phyloP scores from a whole-genome alignment of 2,888 invertebrate genomes.

The Thelaira solivaga region DNA sequence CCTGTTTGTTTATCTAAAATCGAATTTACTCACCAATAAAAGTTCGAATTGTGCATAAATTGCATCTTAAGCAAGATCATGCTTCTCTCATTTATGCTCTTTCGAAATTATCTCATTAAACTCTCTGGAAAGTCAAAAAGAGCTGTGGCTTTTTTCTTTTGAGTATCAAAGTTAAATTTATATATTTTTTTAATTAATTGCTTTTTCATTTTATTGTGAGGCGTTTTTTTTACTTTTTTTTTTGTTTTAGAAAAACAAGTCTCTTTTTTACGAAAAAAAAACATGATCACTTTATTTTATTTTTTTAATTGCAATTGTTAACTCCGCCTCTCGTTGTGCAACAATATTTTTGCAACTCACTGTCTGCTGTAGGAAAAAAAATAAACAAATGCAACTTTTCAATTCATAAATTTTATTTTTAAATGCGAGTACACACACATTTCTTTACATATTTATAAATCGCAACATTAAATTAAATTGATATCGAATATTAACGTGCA shows the following conservation, averaged over 20 bases:
- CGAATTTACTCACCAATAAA: constrained; percentile 32
- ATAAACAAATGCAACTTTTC: not conserved
- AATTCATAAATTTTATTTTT: constrained; percentile 23
- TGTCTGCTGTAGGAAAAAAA: constrained; percentile 4
- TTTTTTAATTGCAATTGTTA: too few relatives aligned
- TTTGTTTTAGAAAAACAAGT: not conserved
- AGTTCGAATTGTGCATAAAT: constrained; percentile 17
- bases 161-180: not conserved
- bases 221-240: constrained; percentile 16
- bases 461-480: constrained; percentile 1
- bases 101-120: constrained; percentile 12
- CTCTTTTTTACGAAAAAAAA: too few relatives aligned
- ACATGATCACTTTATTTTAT: constrained; percentile 2
- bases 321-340: constrained; percentile 59
- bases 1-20: constrained; percentile 48
- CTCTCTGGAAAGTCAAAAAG: not conserved
- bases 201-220: constrained; percentile 31
- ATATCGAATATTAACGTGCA: not conserved
- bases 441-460: not conserved
- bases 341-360: not conserved
- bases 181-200: constrained; percentile 3
- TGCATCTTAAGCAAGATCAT: constrained; percentile 8
- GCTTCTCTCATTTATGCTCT: constrained; percentile 10
- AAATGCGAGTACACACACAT: not conserved
- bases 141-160: not conserved